Evolutionary conservation across 2,888 invertebrate genomes (phyloP), one percentile per base, ranked within the genome.

Genomic region (Seladonia tumulorum): DNA sequence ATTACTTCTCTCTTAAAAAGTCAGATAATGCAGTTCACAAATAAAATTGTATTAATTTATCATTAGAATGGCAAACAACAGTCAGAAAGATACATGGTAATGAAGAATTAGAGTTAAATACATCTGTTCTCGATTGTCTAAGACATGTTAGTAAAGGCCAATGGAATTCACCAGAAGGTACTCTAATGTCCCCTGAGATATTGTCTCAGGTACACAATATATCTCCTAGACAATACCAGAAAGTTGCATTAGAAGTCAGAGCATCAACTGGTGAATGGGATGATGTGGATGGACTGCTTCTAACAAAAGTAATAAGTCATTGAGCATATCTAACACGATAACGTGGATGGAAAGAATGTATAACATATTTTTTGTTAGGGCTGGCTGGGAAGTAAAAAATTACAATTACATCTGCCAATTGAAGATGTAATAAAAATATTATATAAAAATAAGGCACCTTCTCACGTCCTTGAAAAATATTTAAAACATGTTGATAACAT

Each of bases 161-260:
- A 87, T 96, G 96, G 96, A 94, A 95, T 84, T 95, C 96, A 68
- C 95, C 96, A 0, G 96, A 96, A 8, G 96, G 96, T 57, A 95
- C 96, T 70, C 94, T 95, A 83, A 95, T 95, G 93, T 96, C 96
- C 0, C 96, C 97, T 0, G 93, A 95, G 74, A 96, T 96, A 1
- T 92, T 97, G 0, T 96, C 95, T 81, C 96, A 96, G 83, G 94
- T 96, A 78, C 97, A 97, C 92, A 94, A 95, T 63, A 93, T 96
- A 76, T 95, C 95, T 8, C 95, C 96, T 0, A 95, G 96, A 2
- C 97, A 97, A 86, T 97, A 97, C 90, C 97, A 97, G 89, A 97
- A 97, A 97, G 96, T 97, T 0, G 97, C 96, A 0, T 91, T 97
- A 0, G 96, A 96, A 87, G 97, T 96, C 0, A 96, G 96, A 92